Evolutionary conservation across 2,888 invertebrate species (phyloP).

Genomic region (Tenthredo amoena): DNA sequence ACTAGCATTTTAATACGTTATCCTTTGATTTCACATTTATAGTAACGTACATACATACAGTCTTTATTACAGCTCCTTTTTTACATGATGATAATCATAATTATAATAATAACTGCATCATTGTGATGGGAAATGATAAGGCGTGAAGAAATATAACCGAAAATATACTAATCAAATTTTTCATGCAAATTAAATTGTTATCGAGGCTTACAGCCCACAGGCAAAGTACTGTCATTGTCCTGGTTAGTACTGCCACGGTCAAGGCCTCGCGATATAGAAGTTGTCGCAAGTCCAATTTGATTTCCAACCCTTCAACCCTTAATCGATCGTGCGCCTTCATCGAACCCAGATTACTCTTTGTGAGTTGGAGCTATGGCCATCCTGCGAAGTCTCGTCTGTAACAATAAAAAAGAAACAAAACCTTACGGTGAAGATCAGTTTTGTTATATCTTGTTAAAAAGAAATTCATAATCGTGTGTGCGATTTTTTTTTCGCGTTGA

Average conservation of each 20-base stretch:
- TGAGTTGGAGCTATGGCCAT: slow-evolving; percentile 12
- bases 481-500: not conserved
- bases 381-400: slow-evolving; percentile 11
- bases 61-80: slow-evolving; percentile 41
- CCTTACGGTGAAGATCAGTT: not conserved
- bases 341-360: not conserved
- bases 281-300: slow-evolving; percentile 31
- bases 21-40: not conserved
- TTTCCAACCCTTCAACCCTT: slow-evolving; percentile 31
- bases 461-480: not conserved
- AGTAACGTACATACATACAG: slow-evolving; percentile 32
- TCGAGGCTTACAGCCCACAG: not conserved
- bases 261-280: slow-evolving; percentile 15
- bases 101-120: not conserved
- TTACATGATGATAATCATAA: not conserved
- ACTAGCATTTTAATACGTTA: slow-evolving; percentile 20
- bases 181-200: slow-evolving; percentile 1
- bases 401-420: not conserved
- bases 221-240: slow-evolving; percentile 21
- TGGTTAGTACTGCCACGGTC: slow-evolving; percentile 26
- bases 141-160: not conserved
- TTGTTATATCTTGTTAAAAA: not conserved
- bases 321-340: not conserved
- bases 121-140: not conserved
- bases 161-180: slow-evolving; percentile 15